Percentiles rank a stretch among this genome's conserved stretches.
These are phyloP conservation scores for Unio delphinus DNA, from an alignment of 2,888 invertebrate species.

Conservation along the genomic window DNA sequence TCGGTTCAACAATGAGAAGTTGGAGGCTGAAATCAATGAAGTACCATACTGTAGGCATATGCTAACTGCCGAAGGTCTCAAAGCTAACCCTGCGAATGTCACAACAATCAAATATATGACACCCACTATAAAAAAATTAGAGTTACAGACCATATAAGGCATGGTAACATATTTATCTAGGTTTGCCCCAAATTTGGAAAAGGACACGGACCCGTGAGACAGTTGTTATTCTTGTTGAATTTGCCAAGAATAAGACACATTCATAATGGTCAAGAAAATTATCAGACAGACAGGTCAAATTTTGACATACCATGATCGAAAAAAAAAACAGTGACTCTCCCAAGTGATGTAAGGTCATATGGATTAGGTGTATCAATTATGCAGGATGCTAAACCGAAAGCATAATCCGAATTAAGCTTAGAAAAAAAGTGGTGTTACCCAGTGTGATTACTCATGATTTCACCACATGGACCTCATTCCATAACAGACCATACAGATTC, in stretches of 20 bases:
- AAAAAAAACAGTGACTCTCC: conserved; percentile 8
- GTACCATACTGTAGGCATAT: too few species aligned
- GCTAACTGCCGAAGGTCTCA: too few species aligned
- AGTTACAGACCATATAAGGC: too few species aligned
- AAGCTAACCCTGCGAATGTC: too few species aligned
- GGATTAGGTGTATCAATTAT: conserved; percentile 33
- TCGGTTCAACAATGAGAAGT: too few species aligned
- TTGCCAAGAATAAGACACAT: conserved; percentile 10
- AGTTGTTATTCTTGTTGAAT: neutral
- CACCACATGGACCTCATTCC: neutral
- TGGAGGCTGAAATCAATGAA: too few species aligned
- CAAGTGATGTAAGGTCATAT: conserved; percentile 22
- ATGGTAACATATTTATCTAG: neutral
- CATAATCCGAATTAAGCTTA: too few species aligned
- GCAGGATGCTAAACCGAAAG: conserved; percentile 30
- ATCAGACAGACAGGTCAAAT: conserved; percentile 14
- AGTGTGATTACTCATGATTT: conserved; percentile 8
- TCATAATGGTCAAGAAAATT: conserved; percentile 19
- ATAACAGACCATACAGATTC: too few species aligned
- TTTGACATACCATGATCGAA: conserved; percentile 13
- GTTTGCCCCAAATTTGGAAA: conserved; percentile 9
- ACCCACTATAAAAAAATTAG: too few species aligned
- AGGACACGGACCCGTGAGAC: neutral
- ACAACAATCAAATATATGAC: too few species aligned
- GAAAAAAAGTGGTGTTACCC: too few species aligned